These are phyloP conservation scores for Leptinotarsa tumamoca DNA, from an alignment of 2,888 invertebrate species.

Conservation along the genomic window DNA sequence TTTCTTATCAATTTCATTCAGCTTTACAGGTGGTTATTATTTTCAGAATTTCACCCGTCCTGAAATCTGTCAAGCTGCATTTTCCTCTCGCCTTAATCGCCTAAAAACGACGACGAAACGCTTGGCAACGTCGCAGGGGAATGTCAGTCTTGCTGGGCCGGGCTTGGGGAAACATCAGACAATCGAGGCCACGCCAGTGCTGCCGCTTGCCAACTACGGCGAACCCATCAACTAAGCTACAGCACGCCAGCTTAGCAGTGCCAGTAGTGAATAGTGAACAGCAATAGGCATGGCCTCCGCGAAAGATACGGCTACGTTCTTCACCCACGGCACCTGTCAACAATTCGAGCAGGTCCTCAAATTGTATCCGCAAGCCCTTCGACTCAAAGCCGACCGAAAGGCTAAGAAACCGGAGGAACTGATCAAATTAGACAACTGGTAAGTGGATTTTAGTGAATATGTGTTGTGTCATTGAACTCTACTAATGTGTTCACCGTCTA, in stretches of 20 bases:
- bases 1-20: constrained; percentile 46
- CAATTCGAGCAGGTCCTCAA: constrained; percentile 90
- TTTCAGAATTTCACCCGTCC: constrained; percentile 43
- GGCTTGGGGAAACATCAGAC: constrained; percentile 63
- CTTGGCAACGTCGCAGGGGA: constrained; percentile 55
- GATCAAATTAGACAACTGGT: constrained; percentile 95
- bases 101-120: constrained; percentile 35
- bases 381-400: constrained; percentile 90
- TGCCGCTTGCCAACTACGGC: constrained; percentile 53
- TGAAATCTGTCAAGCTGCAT: constrained; percentile 40
- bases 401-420: constrained; percentile 94
- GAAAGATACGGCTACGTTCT: constrained; percentile 90
- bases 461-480: constrained; percentile 62
- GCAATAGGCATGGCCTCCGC: constrained; percentile 61
- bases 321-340: constrained; percentile 87
- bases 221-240: constrained; percentile 47
- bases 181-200: constrained; percentile 60
- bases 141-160: constrained; percentile 64
- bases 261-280: constrained; percentile 56
- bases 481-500: constrained; percentile 53
- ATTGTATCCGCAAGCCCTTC: constrained; percentile 91
- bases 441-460: constrained; percentile 68
- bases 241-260: constrained; percentile 55
- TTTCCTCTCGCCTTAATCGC: constrained; percentile 31
- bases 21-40: constrained; percentile 50